Base-by-base conservation (phyloP, 2,797 vertebrate genomes). In the Galagoides demidoff region DNA sequence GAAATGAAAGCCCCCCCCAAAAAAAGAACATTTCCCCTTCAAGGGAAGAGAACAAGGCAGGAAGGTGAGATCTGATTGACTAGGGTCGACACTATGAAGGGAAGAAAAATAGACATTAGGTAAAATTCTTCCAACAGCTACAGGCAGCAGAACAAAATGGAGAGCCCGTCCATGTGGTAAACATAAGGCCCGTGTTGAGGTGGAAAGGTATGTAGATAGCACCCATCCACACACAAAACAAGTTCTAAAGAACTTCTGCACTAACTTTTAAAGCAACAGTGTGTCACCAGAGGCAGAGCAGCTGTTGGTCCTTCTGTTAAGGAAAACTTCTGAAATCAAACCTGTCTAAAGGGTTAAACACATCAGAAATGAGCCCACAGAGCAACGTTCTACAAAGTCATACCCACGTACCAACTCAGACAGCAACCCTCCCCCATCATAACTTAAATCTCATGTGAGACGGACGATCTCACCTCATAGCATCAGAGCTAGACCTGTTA, bases 251-350 rank as follows among this genome's bases (percentile, higher is more conserved):
- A 88, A 74, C 85, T 82, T 95, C 95, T 70, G 55, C 73, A n/a
- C 94, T 85, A 89, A 92, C 83, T 97, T 95, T 96, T 96, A 97
- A 97, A 97, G 97, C 97, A 97, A 97, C 95, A 95, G 84, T 95
- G 97, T 97, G 95, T 95, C 94, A 95, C 95, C 95, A 96, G 97
- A 92, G 92, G 90, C 94, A 96, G 88, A 94, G 83, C 79, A 89
- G 94, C 84, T 70, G 52, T 39, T 68, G 85, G 87, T 55, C 83
- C 85, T 61, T 96, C 92, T 90, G 89, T 85, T 81, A 91, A 95
- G 71, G 95, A 95, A 89, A 87, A 92, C 49, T 61, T 95, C 64
- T 78, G 25, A 94, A 94, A 90, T 86, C 55, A 66, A 84, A 89
- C 64, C 59, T 70, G 43, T 81, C 78, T 57, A 13, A 89, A 96